phyloP scores from a whole-genome alignment of 2,888 invertebrate species.

The Exephanes ischioxanthus region DNA sequence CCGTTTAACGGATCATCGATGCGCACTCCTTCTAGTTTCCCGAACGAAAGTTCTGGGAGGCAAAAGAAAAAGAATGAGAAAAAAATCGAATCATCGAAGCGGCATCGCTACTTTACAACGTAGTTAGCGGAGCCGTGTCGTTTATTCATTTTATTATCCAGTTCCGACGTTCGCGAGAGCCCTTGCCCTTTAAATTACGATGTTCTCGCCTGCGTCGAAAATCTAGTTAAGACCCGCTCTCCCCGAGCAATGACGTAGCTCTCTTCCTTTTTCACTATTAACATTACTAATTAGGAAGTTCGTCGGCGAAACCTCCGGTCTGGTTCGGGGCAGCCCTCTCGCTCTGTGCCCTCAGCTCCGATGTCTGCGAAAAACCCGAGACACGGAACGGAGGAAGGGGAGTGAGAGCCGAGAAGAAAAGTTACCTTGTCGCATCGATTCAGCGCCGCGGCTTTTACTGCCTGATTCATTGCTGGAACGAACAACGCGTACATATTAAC shows the following conservation, averaged over 20 bases:
- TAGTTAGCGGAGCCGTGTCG: conserved; percentile 32
- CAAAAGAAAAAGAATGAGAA: background rate
- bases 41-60: background rate
- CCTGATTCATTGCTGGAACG: conserved; percentile 59
- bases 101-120: background rate
- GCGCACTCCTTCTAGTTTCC: background rate
- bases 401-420: conserved; percentile 25
- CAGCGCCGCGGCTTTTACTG: conserved; percentile 44
- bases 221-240: conserved; percentile 41
- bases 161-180: conserved; percentile 4
- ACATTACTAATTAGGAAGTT: conserved; percentile 65
- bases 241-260: conserved; percentile 46
- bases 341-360: background rate
- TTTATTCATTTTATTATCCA: conserved; percentile 59
- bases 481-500: conserved; percentile 47
- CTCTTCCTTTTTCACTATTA: conserved; percentile 61
- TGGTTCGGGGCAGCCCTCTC: conserved; percentile 24
- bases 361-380: background rate
- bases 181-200: conserved; percentile 34
- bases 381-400: conserved; percentile 16
- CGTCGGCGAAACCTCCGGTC: conserved; percentile 29
- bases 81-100: background rate
- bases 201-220: conserved; percentile 44
- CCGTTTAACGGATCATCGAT: background rate
- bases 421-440: conserved; percentile 47